Percentiles rank a stretch among this genome's conserved stretches.
phyloP scores from a whole-genome alignment of 2,888 invertebrate genomes.

The Amaurobius ferox region DNA sequence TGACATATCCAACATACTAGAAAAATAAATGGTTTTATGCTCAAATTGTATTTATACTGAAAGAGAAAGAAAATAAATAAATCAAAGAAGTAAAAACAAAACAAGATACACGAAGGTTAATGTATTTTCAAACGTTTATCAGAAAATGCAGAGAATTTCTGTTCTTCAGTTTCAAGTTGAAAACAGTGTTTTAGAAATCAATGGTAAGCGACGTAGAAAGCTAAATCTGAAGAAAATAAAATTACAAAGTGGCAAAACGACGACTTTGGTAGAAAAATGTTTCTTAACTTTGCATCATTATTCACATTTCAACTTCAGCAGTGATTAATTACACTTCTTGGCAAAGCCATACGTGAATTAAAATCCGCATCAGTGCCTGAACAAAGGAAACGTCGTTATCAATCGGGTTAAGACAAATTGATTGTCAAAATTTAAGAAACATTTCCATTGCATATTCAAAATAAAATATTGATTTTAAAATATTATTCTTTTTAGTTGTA shows the following conservation, averaged over 20 bases:
- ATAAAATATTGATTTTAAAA: neutral
- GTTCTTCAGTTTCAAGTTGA: neutral
- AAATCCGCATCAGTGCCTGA: slow-evolving; percentile 6
- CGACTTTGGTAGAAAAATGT: neutral
- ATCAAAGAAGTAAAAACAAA: neutral
- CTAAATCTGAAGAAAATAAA: neutral
- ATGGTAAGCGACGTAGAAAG: neutral
- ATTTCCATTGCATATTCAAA: neutral
- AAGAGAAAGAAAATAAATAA: neutral
- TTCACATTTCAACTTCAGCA: slow-evolving; percentile 19
- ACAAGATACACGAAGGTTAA: neutral
- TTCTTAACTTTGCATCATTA: slow-evolving; percentile 4
- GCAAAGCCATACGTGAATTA: slow-evolving; percentile 13
- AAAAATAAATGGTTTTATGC: neutral
- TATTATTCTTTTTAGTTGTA: neutral
- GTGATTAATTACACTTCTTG: slow-evolving; percentile 27
- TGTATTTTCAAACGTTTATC: slow-evolving; percentile 7
- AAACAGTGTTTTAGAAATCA: neutral
- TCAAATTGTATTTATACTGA: neutral
- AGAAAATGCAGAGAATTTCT: neutral
- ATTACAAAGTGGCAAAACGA: neutral
- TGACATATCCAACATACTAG: no score
- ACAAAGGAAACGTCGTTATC: slow-evolving; percentile 21
- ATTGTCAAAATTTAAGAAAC: slow-evolving; percentile 2
- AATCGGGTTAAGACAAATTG: slow-evolving; percentile 21